Percentiles rank a stretch among this genome's conserved stretches.
Conservation (phyloP, 2,797 vertebrate genomes). For the Neosilurus mollespiculum region DNA sequence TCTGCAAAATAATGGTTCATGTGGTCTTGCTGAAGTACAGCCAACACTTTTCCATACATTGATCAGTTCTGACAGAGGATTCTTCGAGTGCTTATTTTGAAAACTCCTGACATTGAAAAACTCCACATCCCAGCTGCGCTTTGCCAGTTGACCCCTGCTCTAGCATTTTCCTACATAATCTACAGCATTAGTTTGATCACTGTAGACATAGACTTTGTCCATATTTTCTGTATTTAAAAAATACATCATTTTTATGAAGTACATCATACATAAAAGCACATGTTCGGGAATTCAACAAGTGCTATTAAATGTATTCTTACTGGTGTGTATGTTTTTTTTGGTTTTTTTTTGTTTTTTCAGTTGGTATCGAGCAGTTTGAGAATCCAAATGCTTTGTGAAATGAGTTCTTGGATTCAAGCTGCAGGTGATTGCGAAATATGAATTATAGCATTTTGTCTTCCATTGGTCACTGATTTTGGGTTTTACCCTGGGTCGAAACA, state of each 20-base stretch:
- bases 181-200: background rate
- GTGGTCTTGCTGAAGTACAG: background rate
- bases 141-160: constrained; percentile 10
- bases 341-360: too few relatives aligned
- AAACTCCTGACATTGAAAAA: background rate
- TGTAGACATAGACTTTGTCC: background rate
- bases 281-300: background rate
- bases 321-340: too few relatives aligned
- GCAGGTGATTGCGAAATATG: constrained; percentile 1
- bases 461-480: constrained; percentile 4
- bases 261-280: too few relatives aligned
- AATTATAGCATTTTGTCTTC: constrained; percentile 11
- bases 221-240: background rate
- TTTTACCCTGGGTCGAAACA: constrained; percentile 24
- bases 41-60: background rate
- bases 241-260: background rate
- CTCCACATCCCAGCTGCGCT: background rate
- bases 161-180: background rate
- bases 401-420: background rate
- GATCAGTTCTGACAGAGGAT: constrained; percentile 13
- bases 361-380: background rate
- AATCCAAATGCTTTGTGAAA: background rate
- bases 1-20: background rate
- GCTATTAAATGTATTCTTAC: background rate
- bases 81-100: background rate